Conservation (phyloP, 2,113 vertebrate genomes). For the Anoplopoma fimbria region DNA sequence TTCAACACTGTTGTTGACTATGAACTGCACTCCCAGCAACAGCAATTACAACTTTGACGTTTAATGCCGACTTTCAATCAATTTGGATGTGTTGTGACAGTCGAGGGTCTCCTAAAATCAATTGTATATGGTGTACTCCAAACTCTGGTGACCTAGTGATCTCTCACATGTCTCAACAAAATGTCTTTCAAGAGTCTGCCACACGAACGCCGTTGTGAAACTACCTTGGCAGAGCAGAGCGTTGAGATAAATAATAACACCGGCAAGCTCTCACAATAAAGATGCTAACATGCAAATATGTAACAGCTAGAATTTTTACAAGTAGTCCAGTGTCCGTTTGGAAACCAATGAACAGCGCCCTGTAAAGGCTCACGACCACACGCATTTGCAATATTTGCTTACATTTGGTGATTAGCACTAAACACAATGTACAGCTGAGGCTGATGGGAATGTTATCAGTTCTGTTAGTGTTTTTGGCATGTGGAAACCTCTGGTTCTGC, state of each 20-base stretch:
- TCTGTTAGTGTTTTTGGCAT: too few relatives aligned
- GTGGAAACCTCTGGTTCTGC: too few relatives aligned
- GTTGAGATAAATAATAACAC: too few relatives aligned
- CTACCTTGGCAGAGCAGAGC: too few relatives aligned
- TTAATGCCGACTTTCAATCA: background rate
- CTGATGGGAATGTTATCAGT: background rate
- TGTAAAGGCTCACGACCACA: background rate
- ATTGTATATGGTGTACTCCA: too few relatives aligned
- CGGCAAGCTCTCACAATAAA: too few relatives aligned
- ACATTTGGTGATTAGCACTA: background rate
- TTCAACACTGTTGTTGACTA: background rate
- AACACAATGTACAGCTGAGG: background rate
- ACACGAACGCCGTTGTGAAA: too few relatives aligned
- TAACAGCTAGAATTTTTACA: too few relatives aligned
- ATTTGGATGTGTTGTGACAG: background rate
- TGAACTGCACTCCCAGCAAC: constrained; percentile 5
- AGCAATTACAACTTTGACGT: background rate
- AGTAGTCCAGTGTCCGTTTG: too few relatives aligned
- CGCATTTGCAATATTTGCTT: background rate
- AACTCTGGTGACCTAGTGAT: background rate
- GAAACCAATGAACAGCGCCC: too few relatives aligned
- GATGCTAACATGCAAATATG: too few relatives aligned
- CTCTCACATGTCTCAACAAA: background rate
- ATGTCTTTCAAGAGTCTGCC: too few relatives aligned
- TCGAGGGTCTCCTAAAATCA: background rate